Percentiles rank a stretch among this genome's conserved stretches.
Conservation (phyloP, 2,888 invertebrate species). For the Pollenia labialis region DNA sequence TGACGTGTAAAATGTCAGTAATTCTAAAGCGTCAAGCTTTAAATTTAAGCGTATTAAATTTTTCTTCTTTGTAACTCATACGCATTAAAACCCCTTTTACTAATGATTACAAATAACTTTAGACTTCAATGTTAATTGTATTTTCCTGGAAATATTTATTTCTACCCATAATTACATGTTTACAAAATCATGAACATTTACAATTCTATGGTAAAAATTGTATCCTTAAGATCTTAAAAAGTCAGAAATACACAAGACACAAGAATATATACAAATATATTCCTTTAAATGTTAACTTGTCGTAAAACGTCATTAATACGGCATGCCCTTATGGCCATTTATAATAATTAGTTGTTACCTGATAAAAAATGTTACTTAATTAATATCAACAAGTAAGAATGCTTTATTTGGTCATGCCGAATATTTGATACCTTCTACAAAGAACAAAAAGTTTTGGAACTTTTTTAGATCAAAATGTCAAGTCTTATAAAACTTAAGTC, state of each 20-base stretch:
- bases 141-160: conserved; percentile 2
- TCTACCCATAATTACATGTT: not conserved
- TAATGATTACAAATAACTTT: conserved; percentile 24
- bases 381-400: conserved; percentile 5
- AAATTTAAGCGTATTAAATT: no score
- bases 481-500: no score
- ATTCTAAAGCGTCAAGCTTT: no score
- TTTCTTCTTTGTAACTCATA: no score
- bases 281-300: conserved; percentile 4
- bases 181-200: not conserved
- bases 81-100: not conserved
- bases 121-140: not conserved
- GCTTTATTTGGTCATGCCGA: no score
- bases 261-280: not conserved
- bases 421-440: no score
- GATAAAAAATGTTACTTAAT: not conserved
- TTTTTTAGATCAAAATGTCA: not conserved
- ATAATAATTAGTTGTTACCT: conserved; percentile 40
- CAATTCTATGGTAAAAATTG: not conserved
- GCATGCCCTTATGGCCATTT: conserved; percentile 19
- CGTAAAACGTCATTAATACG: not conserved
- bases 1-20: no score
- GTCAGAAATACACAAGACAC: not conserved
- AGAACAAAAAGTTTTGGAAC: no score
- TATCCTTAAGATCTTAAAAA: conserved; percentile 12